phyloP scores from a whole-genome alignment of 2,113 vertebrate genomes.

The Nycticorax nycticorax region DNA sequence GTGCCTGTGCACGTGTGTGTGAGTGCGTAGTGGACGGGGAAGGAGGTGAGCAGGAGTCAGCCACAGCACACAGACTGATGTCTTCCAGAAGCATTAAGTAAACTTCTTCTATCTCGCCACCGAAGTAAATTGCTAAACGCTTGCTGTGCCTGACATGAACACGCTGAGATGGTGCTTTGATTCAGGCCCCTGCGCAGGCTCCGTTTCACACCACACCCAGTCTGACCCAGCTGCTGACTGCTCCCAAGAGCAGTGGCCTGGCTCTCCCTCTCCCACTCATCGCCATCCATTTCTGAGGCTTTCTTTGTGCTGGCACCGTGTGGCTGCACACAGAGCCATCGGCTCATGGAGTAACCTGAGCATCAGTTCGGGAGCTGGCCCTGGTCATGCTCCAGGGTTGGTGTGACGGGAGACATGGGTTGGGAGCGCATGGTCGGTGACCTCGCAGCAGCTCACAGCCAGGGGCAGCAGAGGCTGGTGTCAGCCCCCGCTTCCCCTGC shows the following conservation, averaged over 20 bases:
- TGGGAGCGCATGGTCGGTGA: rapidly evolving
- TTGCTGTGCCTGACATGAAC: neutral
- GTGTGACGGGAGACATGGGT: rapidly evolving
- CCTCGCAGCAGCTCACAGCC: neutral
- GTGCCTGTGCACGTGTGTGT: no score
- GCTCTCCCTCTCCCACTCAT: neutral
- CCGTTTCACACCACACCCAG: neutral
- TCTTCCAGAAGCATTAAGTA: neutral
- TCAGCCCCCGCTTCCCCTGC: rapidly evolving
- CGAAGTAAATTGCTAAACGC: neutral
- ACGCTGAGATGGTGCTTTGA: neutral
- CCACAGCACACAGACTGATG: neutral
- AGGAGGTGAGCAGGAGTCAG: neutral
- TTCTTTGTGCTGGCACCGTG: neutral
- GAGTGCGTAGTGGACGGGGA: rapidly evolving
- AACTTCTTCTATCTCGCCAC: neutral
- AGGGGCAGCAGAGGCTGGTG: rapidly evolving
- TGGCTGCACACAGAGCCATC: rapidly evolving
- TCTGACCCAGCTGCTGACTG: neutral
- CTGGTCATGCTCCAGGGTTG: rapidly evolving
- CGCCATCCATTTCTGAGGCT: rapidly evolving
- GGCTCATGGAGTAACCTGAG: neutral
- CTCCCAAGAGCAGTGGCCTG: neutral
- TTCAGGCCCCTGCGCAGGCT: rapidly evolving
- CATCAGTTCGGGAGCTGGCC: neutral